Base-by-base conservation (phyloP, 2,113 vertebrate genomes). In the Myiozetetes cayanensis region DNA sequence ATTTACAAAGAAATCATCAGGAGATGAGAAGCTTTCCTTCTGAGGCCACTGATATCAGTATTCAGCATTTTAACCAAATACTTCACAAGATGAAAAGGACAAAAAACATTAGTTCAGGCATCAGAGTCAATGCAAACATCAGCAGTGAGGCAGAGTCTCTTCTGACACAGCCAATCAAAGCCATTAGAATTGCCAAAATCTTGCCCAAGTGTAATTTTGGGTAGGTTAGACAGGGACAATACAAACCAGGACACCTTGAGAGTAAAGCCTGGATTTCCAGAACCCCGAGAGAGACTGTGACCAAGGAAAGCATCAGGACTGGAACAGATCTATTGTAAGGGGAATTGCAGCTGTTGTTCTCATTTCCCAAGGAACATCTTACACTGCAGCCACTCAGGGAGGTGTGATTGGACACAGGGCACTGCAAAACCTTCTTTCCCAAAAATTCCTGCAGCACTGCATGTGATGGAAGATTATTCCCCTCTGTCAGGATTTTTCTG, bases 301-400 rank as follows among this genome's bases (percentile, higher is more conserved):
- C 17, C 10, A 41, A 21, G 39, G 41, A 21, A 72, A 44, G 2
- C 25, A 44, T 37, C 31, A 56, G 44, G 61, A 65, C 23, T 30
- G 16, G 41, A 44, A 28, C 4, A 11, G 33, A 21, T 10, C 10
- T 0, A 1, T 4, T 27, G 2, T 2, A 14, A n/a, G 31, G 49
- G 20, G 23, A 67, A 63, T 30, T 39, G 21, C 28, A 49, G 23
- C 24, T n/a, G 5, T 14, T 47, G 28, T 53, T 47, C 28, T 78
- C 30, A 2, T 61, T 71, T 21, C 31, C 8, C 35, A 28, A 30
- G 8, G 43, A 78, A 28, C 11, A 4, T 73, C 47, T 56, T 12
- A 3, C n/a, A 23, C 1, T 16, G 44, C 50, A 70, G 61, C 27
- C 35, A 4, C 13, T n/a, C 62, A 46, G 41, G 8, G 22, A 18